Conservation (phyloP, 2,797 vertebrate species). For the Cuniculus paca region DNA sequence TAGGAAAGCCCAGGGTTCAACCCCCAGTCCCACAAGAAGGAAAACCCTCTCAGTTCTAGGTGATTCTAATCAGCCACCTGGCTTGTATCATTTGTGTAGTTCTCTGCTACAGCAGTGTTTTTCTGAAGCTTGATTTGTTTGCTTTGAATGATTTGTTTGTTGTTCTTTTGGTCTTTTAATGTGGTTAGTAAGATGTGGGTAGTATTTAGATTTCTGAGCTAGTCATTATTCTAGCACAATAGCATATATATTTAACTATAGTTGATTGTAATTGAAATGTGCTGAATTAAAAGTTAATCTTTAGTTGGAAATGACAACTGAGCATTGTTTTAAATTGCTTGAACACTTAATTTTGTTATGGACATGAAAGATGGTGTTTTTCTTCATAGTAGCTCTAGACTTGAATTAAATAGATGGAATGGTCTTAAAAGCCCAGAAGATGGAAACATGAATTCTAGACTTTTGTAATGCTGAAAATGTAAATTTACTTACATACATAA, state of each 20-base stretch:
- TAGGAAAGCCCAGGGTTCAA: background rate
- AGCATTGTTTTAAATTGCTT: background rate
- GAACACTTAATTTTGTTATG: background rate
- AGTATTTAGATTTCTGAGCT: conserved; percentile 17
- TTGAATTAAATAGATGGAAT: background rate
- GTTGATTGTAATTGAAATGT: conserved; percentile 44
- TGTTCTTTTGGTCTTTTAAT: conserved; percentile 20
- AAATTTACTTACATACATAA: background rate
- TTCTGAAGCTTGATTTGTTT: conserved; percentile 51
- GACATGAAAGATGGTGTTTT: background rate
- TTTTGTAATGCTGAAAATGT: background rate
- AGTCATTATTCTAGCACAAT: conserved; percentile 2
- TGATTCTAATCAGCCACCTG: background rate
- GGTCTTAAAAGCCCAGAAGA: background rate
- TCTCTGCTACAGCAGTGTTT: background rate
- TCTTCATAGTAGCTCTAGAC: background rate
- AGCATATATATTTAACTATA: background rate
- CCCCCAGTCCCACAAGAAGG: background rate
- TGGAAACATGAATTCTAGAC: background rate
- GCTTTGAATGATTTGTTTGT: conserved; percentile 45
- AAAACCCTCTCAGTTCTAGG: background rate
- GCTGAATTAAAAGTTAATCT: conserved; percentile 57
- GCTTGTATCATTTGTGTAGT: background rate
- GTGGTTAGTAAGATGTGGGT: background rate
- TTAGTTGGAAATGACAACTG: conserved; percentile 6